These are phyloP conservation scores for Dichetophora obliterata DNA, from an alignment of 2,888 invertebrate genomes.

Conservation along the genomic window DNA sequence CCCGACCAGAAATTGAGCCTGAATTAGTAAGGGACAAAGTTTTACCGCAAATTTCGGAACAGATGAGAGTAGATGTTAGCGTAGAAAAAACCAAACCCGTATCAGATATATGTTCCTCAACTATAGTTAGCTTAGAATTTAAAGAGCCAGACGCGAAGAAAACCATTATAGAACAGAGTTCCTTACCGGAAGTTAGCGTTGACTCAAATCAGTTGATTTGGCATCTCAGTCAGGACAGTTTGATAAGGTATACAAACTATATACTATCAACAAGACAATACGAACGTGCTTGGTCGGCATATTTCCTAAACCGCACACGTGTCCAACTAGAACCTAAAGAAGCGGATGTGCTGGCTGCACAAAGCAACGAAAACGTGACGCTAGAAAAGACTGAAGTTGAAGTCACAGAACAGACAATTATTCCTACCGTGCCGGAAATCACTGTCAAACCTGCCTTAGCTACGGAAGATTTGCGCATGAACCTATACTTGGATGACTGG, in stretches of 20 bases:
- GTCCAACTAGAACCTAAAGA: conserved; percentile 46
- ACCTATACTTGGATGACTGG: conserved; percentile 61
- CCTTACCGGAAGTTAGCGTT: no score
- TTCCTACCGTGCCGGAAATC: conserved; percentile 52
- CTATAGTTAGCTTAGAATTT: neutral
- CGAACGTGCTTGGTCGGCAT: conserved; percentile 46
- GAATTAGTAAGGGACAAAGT: neutral
- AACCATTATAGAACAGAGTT: neutral
- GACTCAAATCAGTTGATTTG: conserved; percentile 48
- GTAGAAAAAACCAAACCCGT: neutral
- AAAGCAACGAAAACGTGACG: conserved; percentile 5
- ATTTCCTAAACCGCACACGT: conserved; percentile 44
- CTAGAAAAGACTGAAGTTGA: conserved; percentile 44
- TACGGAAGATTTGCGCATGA: conserved; percentile 52
- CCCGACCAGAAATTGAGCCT: neutral
- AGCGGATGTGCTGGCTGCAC: conserved; percentile 54
- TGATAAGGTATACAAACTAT: conserved; percentile 50
- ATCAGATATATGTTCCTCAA: neutral
- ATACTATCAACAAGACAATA: conserved; percentile 42
- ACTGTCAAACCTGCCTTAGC: conserved; percentile 42
- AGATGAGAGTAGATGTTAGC: neutral
- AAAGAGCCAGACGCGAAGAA: neutral
- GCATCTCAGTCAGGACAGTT: conserved; percentile 57
- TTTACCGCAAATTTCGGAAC: neutral
- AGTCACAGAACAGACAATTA: conserved; percentile 59